Conservation (phyloP, 2,113 vertebrate species). For the Pseudopodoces humilis region DNA sequence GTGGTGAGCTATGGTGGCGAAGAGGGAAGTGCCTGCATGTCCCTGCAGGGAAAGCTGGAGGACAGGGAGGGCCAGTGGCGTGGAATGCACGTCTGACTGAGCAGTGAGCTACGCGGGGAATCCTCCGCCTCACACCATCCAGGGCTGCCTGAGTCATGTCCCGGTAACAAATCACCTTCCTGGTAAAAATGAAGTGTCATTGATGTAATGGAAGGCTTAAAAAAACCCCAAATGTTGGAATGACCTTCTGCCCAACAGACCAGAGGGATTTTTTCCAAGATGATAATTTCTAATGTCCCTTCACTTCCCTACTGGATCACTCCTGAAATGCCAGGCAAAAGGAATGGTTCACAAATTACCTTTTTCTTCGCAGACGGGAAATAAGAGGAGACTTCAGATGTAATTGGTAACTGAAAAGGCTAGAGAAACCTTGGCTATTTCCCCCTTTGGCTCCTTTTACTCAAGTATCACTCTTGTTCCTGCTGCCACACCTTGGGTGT, state of each 20-base stretch:
- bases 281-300: not conserved
- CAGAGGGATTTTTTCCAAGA: not conserved
- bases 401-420: not conserved
- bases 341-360: not conserved
- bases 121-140: fast-evolving
- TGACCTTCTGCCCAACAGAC: not conserved
- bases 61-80: not conserved
- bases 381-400: not conserved
- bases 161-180: not conserved
- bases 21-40: not conserved
- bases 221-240: not conserved
- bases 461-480: not conserved
- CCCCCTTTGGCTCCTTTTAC: not conserved
- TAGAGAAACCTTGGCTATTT: not conserved
- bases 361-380: not conserved
- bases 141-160: not conserved
- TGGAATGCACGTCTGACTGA: not conserved
- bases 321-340: not conserved
- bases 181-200: not conserved
- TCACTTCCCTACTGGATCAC: not conserved
- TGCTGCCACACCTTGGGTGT: not conserved
- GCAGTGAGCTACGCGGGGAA: not conserved
- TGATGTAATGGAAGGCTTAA: not conserved
- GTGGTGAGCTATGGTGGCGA: not conserved
- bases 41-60: not conserved